Conservation (phyloP, 2,888 invertebrate genomes). For the Galerucella pusilla region DNA sequence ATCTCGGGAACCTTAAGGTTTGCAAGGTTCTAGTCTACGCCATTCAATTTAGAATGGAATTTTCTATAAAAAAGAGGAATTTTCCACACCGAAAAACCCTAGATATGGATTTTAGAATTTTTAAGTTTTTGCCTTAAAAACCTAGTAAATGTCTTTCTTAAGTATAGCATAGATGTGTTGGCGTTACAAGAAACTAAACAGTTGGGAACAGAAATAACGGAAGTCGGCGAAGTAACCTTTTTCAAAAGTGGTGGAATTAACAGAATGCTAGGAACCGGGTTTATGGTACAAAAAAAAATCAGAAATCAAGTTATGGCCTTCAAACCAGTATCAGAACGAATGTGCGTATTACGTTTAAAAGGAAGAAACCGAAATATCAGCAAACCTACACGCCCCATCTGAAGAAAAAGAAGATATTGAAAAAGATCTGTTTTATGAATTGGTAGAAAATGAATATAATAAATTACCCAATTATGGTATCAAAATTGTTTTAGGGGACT, state of each 20-base stretch:
- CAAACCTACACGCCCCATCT: constrained; percentile 5
- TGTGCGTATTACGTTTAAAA: constrained; percentile 5
- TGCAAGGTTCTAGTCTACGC: too few relatives aligned
- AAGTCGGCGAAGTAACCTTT: background rate
- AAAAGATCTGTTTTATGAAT: constrained; percentile 9
- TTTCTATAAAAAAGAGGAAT: too few relatives aligned
- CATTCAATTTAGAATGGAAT: too few relatives aligned
- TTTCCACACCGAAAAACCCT: too few relatives aligned
- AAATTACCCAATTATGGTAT: constrained; percentile 20
- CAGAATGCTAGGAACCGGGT: constrained; percentile 12
- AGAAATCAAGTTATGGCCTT: too few relatives aligned
- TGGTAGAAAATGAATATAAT: constrained; percentile 9
- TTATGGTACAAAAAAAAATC: constrained; percentile 3
- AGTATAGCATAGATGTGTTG: background rate
- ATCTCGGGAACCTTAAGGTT: too few relatives aligned
- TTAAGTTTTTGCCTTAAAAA: background rate
- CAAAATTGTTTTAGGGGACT: constrained; percentile 3
- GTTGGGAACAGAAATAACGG: constrained; percentile 1
- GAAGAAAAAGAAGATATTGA: constrained; percentile 7
- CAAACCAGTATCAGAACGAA: background rate
- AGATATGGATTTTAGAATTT: too few relatives aligned
- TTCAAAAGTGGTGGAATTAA: constrained; percentile 10
- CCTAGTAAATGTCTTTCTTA: background rate
- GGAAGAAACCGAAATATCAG: constrained; percentile 5
- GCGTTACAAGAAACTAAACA: constrained; percentile 4